Percentiles rank a stretch among this genome's conserved stretches.
phyloP scores from a whole-genome alignment of 2,797 vertebrate genomes.

The Alfaro cultratus region DNA sequence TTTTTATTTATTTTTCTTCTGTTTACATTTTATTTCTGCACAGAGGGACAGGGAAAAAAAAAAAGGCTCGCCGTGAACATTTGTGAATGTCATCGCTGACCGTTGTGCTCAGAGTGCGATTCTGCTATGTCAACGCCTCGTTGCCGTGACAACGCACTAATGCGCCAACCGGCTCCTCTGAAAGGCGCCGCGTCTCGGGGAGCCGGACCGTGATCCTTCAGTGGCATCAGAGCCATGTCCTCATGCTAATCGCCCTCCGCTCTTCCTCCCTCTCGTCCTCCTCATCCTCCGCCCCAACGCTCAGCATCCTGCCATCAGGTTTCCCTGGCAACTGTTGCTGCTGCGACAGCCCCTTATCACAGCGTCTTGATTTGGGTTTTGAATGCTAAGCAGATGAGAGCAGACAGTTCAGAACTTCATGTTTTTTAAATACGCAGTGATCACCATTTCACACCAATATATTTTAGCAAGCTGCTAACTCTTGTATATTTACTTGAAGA shows the following conservation, averaged over 20 bases:
- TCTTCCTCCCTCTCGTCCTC: neutral
- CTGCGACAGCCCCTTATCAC: slow-evolving; percentile 76
- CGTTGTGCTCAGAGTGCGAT: slow-evolving; percentile 61
- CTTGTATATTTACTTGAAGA: neutral
- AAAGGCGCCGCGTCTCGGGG: slow-evolving; percentile 49
- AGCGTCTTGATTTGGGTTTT: slow-evolving; percentile 69
- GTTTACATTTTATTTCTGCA: slow-evolving; percentile 54
- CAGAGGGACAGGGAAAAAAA: slow-evolving; percentile 55
- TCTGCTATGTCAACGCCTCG: slow-evolving; percentile 75
- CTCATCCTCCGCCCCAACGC: slow-evolving; percentile 17
- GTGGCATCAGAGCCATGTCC: slow-evolving; percentile 59
- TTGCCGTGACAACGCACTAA: slow-evolving; percentile 75
- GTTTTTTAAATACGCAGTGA: slow-evolving; percentile 6
- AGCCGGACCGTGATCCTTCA: slow-evolving; percentile 51
- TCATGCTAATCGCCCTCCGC: slow-evolving; percentile 34
- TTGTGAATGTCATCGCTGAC: slow-evolving; percentile 77
- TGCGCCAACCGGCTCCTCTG: slow-evolving; percentile 56
- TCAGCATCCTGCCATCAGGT: slow-evolving; percentile 77
- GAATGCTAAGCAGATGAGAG: slow-evolving; percentile 71
- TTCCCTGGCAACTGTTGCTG: slow-evolving; percentile 83
- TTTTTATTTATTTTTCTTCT: slow-evolving; percentile 22
- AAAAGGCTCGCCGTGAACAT: slow-evolving; percentile 48
- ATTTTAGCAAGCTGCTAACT: slow-evolving; percentile 34
- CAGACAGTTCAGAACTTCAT: slow-evolving; percentile 46
- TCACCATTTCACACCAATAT: slow-evolving; percentile 21